Percentiles rank a stretch among this genome's conserved stretches.
phyloP scores from a whole-genome alignment of 35 echinoderm and acorn worm species.

The Apostichopus parvimensis region DNA sequence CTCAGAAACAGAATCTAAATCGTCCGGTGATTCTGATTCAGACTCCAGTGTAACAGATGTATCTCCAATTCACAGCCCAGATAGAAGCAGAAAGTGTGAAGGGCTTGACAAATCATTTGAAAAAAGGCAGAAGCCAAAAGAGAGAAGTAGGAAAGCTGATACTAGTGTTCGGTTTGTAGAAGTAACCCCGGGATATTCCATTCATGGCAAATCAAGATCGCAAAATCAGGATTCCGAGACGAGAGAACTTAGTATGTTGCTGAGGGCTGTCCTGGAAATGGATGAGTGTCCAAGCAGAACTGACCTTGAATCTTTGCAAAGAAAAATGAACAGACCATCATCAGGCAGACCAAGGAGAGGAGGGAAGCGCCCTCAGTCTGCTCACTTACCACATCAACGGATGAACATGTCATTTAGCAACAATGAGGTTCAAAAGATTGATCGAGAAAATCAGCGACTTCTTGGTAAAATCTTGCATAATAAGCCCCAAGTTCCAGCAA shows the following conservation, averaged over 20 bases:
- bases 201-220: constrained; percentile 33
- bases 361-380: constrained; percentile 36
- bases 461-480: constrained; percentile 73
- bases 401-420: constrained; percentile 99
- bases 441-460: constrained; percentile 88
- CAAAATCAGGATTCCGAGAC: constrained; percentile 68
- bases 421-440: constrained; percentile 87
- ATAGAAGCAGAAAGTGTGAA: constrained; percentile 40
- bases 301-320: constrained; percentile 51
- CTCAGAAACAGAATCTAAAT: constrained; percentile 59
- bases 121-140: neutral
- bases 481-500: constrained; percentile 29
- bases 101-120: constrained; percentile 31
- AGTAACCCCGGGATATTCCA: constrained; percentile 61
- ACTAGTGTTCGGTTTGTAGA: constrained; percentile 40
- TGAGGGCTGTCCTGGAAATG: constrained; percentile 89
- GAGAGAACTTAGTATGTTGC: constrained; percentile 83
- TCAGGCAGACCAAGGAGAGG: constrained; percentile 41
- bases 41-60: constrained; percentile 93
- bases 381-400: constrained; percentile 78
- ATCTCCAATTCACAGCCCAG: constrained; percentile 87
- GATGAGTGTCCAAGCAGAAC: constrained; percentile 74
- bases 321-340: constrained; percentile 68
- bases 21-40: constrained; percentile 73
- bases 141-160: constrained; percentile 34